Evolutionary conservation across 2,797 vertebrate genomes (phyloP).

Genomic region (Pelodytes ibericus): DNA sequence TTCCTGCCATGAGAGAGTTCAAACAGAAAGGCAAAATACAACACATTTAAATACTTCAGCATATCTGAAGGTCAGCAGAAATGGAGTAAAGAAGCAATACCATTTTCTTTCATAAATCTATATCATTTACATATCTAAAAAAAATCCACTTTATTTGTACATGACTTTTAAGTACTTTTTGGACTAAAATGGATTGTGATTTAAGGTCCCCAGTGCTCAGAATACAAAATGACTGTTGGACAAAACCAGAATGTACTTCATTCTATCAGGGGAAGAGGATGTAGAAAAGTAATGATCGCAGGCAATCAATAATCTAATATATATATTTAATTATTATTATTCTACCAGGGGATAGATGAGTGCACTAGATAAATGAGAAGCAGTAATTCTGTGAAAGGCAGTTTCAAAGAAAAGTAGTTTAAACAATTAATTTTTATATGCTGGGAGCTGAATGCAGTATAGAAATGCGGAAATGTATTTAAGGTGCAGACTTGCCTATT

Average conservation of each 20-base stretch:
- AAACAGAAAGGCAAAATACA: constrained; percentile 33
- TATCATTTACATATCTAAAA: constrained; percentile 58
- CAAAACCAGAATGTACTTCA: constrained; percentile 37
- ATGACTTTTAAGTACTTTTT: constrained; percentile 57
- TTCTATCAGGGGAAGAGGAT: constrained; percentile 18
- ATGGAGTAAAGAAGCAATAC: constrained; percentile 40
- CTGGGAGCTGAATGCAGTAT: constrained; percentile 6
- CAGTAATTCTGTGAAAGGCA: constrained; percentile 26
- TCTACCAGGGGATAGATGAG: constrained; percentile 29
- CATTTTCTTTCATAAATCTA: constrained; percentile 53
- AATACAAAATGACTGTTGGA: constrained; percentile 52
- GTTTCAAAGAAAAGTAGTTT: constrained; percentile 37
- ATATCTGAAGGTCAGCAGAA: constrained; percentile 58
- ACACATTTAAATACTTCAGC: constrained; percentile 43
- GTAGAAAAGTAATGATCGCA: constrained; percentile 42
- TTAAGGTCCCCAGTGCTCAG: constrained; percentile 38
- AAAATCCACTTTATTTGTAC: constrained; percentile 51
- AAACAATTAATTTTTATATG: constrained; percentile 29
- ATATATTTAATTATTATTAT: constrained; percentile 42
- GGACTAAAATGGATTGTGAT: constrained; percentile 48
- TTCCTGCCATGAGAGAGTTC: constrained; percentile 11
- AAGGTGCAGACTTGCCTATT: not conserved
- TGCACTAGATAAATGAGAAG: constrained; percentile 38
- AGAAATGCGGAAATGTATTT: constrained; percentile 16
- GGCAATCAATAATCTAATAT: constrained; percentile 50